Evolutionary conservation across 1,140 invertebrate species (phyloP).

Genomic region (Hypothenemus hampei): DNA sequence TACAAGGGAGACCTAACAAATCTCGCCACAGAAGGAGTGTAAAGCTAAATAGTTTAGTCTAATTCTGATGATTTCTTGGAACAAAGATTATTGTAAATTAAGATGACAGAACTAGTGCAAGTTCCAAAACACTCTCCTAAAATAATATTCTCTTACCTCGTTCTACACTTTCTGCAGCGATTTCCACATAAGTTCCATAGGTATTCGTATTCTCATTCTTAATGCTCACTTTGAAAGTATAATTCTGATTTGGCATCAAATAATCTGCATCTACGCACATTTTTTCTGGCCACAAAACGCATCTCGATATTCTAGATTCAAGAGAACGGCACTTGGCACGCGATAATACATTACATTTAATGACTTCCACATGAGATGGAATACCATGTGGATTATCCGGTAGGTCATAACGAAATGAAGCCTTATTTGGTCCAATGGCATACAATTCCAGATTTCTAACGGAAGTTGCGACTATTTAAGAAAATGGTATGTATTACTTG

Average conservation of each 20-base stretch:
- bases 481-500: not conserved
- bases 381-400: slow-evolving; percentile 28
- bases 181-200: slow-evolving; percentile 26
- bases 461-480: slow-evolving; percentile 25
- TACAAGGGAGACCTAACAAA: too few relatives aligned
- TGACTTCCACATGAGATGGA: slow-evolving; percentile 27
- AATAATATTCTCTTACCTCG: slow-evolving; percentile 24
- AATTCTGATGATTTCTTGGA: too few relatives aligned
- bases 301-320: slow-evolving; percentile 19
- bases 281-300: slow-evolving; percentile 31
- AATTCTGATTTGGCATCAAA: slow-evolving; percentile 31
- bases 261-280: slow-evolving; percentile 29
- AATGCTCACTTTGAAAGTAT: slow-evolving; percentile 29
- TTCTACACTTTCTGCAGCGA: slow-evolving; percentile 25
- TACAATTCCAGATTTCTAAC: slow-evolving; percentile 35
- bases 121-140: too few relatives aligned
- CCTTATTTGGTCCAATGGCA: slow-evolving; percentile 27
- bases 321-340: slow-evolving; percentile 33
- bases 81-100: too few relatives aligned
- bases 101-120: too few relatives aligned
- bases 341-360: slow-evolving; percentile 27
- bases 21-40: too few relatives aligned
- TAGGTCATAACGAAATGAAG: slow-evolving; percentile 33
- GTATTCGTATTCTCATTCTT: slow-evolving; percentile 29
- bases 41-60: too few relatives aligned